Evolutionary conservation across 1,140 invertebrate species (phyloP), one percentile per base, ranked within the genome.

Genomic region (Drosophila chauvacae): DNA sequence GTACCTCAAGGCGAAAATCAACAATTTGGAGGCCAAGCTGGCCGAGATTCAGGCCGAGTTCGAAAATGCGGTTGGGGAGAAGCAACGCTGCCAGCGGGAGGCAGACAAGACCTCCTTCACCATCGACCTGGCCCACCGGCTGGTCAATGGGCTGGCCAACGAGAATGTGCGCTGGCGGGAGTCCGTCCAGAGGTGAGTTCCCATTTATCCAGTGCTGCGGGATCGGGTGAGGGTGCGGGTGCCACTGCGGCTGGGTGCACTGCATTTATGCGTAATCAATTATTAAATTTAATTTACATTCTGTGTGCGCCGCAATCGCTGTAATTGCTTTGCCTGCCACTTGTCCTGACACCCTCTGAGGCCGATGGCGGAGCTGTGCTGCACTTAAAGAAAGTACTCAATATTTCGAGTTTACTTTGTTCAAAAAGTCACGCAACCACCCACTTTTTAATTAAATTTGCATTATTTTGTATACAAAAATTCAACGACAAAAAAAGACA

Each of bases 101-200:
- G 97, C 97, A 7, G 97, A 98, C 81, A 95, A 95, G 44, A 98
- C 97, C 3, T 95, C 96, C 10, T 93, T 94, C 56, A 98, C 97
- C 23, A 98, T 99, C 64, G 96, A 98, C 93, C 93, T 99, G 50
- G 98, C 98, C 16, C 98, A 99, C 92, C 94, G 98, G 90, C 94
- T 99, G n/a, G 97, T 99, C 1, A 97, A 97, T 88, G 98, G 98
- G 35, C 93, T 99, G 61, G 97, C 97, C 16, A 98, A 98, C 6
- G 98, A 99, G 93, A 99, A 98, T 93, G 94, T 98, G 51, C 94
- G 96, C 80, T 96, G 93, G 94, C 91, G 84, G 53, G 92, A 94
- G 60, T 91, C 91, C 10, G 80, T 92, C 13, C 87, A 91, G 33
- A 92, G 87, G 91, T 92, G 72, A 80, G 74, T 47, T 64, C 4